These are phyloP conservation scores for Phalera bucephala DNA, from an alignment of 2,888 invertebrate genomes.

Conservation along the genomic window DNA sequence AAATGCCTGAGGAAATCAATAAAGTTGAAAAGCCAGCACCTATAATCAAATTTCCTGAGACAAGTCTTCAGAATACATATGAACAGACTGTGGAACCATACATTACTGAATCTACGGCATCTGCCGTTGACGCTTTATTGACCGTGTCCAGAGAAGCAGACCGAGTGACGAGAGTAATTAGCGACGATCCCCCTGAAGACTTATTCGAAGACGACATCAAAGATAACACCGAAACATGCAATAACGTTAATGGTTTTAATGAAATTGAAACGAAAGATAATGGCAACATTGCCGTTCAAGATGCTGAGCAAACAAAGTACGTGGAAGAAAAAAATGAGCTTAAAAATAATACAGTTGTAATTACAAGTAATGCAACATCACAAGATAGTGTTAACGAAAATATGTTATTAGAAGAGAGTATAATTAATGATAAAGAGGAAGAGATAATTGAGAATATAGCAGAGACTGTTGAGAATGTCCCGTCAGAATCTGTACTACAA, in stretches of 20 bases:
- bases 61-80: constrained; percentile 26
- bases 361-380: constrained; percentile 4
- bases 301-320: constrained; percentile 14
- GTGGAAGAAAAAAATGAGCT: constrained; percentile 13
- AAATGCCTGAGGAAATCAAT: constrained; percentile 4
- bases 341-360: constrained; percentile 16
- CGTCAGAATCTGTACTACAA: constrained; percentile 76
- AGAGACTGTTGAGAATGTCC: constrained; percentile 40
- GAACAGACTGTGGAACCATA: constrained; percentile 41
- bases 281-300: constrained; percentile 15
- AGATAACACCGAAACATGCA: constrained; percentile 36
- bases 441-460: constrained; percentile 8
- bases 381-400: constrained; percentile 10
- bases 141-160: constrained; percentile 73
- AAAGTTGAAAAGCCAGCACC: constrained; percentile 9
- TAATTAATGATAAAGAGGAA: constrained; percentile 8
- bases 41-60: constrained; percentile 22
- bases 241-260: constrained; percentile 42
- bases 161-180: constrained; percentile 65
- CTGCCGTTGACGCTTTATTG: constrained; percentile 73
- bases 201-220: constrained; percentile 74
- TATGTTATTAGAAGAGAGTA: constrained; percentile 11
- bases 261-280: constrained; percentile 27
- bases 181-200: constrained; percentile 72
- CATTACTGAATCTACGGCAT: constrained; percentile 71